Base-by-base conservation (phyloP, 2,888 invertebrate genomes). In the Penaeus monodon region DNA sequence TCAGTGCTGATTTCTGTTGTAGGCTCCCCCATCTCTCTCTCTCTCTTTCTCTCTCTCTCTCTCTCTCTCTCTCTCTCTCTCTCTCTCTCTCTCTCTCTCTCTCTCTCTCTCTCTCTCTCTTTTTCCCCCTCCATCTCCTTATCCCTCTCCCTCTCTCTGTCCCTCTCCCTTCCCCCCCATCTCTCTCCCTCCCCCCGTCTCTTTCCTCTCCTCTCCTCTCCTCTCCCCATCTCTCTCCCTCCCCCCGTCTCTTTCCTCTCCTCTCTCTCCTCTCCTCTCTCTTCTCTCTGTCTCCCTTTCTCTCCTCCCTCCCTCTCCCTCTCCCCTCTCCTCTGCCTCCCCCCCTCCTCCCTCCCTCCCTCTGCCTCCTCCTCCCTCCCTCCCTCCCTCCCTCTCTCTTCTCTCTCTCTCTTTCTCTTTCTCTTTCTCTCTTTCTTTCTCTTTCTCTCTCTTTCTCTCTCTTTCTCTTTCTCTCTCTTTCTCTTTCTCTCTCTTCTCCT, bases 261-360 rank as follows among this genome's bases (percentile, higher is more conserved):
- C 68, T 81, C 33, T 68, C 38, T 33, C 68, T 81, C 44, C 33
- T 38, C 57, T 81, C 20, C 81, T 81, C 74, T 76, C 44, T 49
- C 44, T n/a, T 44, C 44, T 20, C 22, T 76, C 10, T 22, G 6
- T 44, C 2, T 8, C 22, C n/a, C 22, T 17, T n/a, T 17, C 33
- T 27, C 17, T 27, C 10, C 14, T n/a, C 44, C 24, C 38, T 33
- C 66, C 10, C 29, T 80, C 65, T 65, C 2, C 0, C 4, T 65
- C 65, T 65, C n/a, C 17, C 24, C 27, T 7, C 24, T 63, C 17
- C 63, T 38, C 2, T 27, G 17, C 17, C 65, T n/a, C 64, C n/a
- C 12, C 24, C 65, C 0, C 49, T 77, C 24, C 12, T 44, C 49
- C 77, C 27, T n/a, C 27, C 77, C 33, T 38, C 38, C 49, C 27